phyloP scores from a whole-genome alignment of 2,888 invertebrate genomes.

The Carterocephalus palaemon region DNA sequence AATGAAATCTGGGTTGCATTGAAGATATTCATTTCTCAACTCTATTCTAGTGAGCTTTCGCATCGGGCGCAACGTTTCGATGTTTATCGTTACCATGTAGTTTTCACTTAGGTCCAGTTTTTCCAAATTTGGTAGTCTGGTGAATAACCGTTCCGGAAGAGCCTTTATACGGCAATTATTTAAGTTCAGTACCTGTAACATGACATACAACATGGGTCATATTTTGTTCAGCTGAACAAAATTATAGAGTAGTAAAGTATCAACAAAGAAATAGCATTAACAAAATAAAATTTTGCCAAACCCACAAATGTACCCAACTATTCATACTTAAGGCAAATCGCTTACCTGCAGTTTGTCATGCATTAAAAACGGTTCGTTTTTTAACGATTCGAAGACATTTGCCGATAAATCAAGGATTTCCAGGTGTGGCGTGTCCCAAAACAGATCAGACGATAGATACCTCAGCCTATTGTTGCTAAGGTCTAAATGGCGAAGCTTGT shows the following conservation, averaged over 20 bases:
- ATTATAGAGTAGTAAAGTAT: not conserved
- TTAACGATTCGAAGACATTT: constrained; percentile 79
- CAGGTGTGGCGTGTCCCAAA: constrained; percentile 76
- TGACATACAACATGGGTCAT: not conserved
- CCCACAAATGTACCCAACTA: not conserved
- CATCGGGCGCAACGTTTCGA: constrained; percentile 68
- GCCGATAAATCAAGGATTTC: constrained; percentile 78
- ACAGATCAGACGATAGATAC: constrained; percentile 74
- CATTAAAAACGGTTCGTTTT: constrained; percentile 77
- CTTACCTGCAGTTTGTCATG: constrained; percentile 75
- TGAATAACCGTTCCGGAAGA: constrained; percentile 72
- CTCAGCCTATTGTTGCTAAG: constrained; percentile 81
- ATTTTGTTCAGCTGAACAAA: not conserved
- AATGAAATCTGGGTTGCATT: constrained; percentile 71
- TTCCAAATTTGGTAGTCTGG: constrained; percentile 74
- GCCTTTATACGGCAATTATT: constrained; percentile 79
- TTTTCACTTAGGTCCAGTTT: constrained; percentile 81
- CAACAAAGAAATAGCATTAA: not conserved
- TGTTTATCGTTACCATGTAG: constrained; percentile 74
- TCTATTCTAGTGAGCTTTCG: constrained; percentile 71
- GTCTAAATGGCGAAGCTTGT: constrained; percentile 74
- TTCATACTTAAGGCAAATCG: not conserved
- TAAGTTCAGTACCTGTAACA: constrained; percentile 76
- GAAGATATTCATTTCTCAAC: constrained; percentile 77
- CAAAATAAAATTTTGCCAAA: not conserved